These are phyloP conservation scores for Lumbricus terrestris DNA, from an alignment of 2,888 invertebrate genomes.

Conservation along the genomic window DNA sequence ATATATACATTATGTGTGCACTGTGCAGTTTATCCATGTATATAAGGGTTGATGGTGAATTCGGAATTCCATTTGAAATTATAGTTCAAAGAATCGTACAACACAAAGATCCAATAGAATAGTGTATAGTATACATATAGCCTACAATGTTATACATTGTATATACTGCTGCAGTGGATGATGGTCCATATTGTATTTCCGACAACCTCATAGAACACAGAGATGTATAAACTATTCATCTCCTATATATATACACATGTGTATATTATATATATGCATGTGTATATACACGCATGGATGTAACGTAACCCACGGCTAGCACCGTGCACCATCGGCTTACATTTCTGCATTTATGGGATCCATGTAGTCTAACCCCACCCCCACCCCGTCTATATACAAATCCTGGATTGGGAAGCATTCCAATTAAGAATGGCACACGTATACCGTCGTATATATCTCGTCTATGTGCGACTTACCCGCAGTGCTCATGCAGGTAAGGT, in stretches of 20 bases:
- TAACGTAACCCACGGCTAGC: not conserved
- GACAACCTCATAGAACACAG: not conserved
- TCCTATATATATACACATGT: not conserved
- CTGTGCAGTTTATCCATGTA: too few relatives aligned
- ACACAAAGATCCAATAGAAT: not conserved
- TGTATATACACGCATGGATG: too few relatives aligned
- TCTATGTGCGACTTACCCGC: not conserved
- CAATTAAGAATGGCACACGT: not conserved
- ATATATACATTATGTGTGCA: too few relatives aligned
- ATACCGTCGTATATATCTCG: not conserved
- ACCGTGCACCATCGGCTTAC: not conserved
- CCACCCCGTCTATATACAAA: not conserved
- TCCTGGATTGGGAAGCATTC: constrained; percentile 3
- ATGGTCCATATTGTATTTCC: not conserved
- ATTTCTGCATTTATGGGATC: not conserved
- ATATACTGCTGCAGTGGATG: too few relatives aligned
- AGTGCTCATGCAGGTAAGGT: too few relatives aligned
- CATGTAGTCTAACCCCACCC: too few relatives aligned
- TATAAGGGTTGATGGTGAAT: not conserved
- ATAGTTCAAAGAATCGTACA: not conserved
- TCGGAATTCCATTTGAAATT: not conserved
- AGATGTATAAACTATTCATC: too few relatives aligned
- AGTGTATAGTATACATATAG: too few relatives aligned
- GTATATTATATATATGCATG: too few relatives aligned
- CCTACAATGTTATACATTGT: too few relatives aligned